A percentile compares a stretch with the other conserved stretches of the same genome.
These are phyloP conservation scores for Neolamprologus longior DNA, from an alignment of 2,113 vertebrate genomes.

Conservation along the genomic window DNA sequence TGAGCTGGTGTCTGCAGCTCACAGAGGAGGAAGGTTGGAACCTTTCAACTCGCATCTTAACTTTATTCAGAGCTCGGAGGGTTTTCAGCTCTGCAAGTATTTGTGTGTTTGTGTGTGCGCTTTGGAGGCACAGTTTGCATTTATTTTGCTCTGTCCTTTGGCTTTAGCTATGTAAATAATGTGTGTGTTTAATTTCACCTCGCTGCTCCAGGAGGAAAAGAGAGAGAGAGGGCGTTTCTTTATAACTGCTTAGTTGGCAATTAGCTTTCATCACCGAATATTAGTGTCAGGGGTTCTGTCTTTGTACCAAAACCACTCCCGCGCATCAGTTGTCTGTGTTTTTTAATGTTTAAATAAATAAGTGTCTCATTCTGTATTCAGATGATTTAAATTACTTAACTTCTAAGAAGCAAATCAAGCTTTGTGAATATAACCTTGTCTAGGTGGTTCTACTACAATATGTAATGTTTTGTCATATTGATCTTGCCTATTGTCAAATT, in stretches of 20 bases:
- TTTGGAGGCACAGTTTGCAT: conserved; percentile 21
- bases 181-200: not conserved
- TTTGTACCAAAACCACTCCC: conserved; percentile 40
- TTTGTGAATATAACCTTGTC: conserved; percentile 60
- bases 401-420: conserved; percentile 51
- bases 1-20: not conserved
- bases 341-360: conserved; percentile 25
- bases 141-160: conserved; percentile 42
- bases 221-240: not conserved
- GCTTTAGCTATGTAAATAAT: conserved; percentile 45
- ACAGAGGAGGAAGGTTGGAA: not conserved
- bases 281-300: conserved; percentile 31
- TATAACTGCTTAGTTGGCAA: not conserved
- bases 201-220: not conserved
- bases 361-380: conserved; percentile 19
- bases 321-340: conserved; percentile 17
- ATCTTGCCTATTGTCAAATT: conserved; percentile 40
- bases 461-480: conserved; percentile 57
- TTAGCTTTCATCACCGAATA: not conserved
- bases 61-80: conserved; percentile 7
- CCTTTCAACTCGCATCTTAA: not conserved
- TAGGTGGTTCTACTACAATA: conserved; percentile 40
- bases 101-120: not conserved
- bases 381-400: conserved; percentile 27
- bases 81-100: conserved; percentile 38